Conservation (phyloP, 2,113 vertebrate species). For the Motacilla tschutschensis region DNA sequence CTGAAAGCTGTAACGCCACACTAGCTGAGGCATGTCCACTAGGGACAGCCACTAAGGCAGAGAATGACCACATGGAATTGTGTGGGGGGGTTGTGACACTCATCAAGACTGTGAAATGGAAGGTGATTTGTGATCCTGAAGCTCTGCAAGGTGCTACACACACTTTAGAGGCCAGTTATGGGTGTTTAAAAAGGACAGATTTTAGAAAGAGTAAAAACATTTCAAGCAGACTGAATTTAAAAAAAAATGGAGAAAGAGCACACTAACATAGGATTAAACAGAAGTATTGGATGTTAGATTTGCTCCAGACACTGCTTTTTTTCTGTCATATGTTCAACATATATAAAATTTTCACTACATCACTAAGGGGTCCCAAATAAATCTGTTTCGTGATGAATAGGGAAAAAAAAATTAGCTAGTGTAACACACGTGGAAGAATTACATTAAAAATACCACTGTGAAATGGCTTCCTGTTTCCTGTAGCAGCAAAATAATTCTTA, state of each 20-base stretch:
- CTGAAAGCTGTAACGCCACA: background rate
- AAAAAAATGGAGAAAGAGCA: background rate
- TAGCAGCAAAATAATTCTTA: conserved; percentile 20
- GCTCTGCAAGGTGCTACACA: background rate
- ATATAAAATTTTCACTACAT: conserved; percentile 50
- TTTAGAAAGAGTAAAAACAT: background rate
- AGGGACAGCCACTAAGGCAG: background rate
- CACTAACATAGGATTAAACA: background rate
- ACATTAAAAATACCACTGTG: background rate
- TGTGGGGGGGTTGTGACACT: background rate
- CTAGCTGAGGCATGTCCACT: background rate
- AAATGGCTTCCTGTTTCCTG: conserved; percentile 17
- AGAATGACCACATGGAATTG: background rate
- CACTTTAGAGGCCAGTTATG: background rate
- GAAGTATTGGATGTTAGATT: conserved; percentile 29
- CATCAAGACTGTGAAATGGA: background rate
- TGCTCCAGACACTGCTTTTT: conserved; percentile 21
- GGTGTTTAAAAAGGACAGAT: background rate
- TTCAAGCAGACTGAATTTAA: background rate
- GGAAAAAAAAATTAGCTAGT: background rate
- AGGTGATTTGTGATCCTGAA: background rate
- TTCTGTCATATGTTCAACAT: conserved; percentile 25
- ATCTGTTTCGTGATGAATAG: conserved; percentile 19
- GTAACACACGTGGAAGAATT: conserved; percentile 2
- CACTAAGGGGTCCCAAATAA: conserved; percentile 30